A percentile compares a stretch with the other conserved stretches of the same genome.
Conservation (phyloP, 2,888 invertebrate genomes). For the Ernsta delagoae region DNA sequence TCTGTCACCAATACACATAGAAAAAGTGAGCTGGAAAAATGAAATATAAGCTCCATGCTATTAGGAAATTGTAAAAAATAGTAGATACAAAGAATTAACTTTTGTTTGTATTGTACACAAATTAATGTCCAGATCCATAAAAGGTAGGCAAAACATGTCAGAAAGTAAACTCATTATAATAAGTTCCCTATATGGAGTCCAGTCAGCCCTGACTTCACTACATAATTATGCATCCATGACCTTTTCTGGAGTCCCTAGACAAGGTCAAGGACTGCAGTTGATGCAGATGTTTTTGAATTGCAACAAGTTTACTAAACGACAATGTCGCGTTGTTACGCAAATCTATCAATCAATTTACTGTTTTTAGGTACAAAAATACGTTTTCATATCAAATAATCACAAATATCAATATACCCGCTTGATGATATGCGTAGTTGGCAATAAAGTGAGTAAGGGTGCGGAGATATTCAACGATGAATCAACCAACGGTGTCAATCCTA, state of each 20-base stretch:
- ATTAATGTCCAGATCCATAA: constrained; percentile 7
- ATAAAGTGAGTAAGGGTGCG: constrained; percentile 15
- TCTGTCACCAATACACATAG: too few species aligned
- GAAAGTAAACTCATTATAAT: constrained; percentile 15
- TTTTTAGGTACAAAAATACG: too few species aligned
- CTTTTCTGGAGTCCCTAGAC: constrained; percentile 50
- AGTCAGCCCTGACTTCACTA: constrained; percentile 65
- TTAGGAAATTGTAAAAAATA: not conserved
- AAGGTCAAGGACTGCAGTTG: constrained; percentile 53
- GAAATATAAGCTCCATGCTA: not conserved
- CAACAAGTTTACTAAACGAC: not conserved
- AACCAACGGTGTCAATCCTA: constrained; percentile 50
- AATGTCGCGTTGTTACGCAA: not conserved
- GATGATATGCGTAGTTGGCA: constrained; percentile 39
- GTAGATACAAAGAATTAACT: not conserved
- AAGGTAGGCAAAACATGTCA: constrained; percentile 12
- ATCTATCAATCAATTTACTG: constrained; percentile 4
- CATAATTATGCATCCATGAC: constrained; percentile 48
- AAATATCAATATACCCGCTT: constrained; percentile 21
- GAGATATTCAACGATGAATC: constrained; percentile 53
- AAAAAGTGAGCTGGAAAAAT: too few species aligned
- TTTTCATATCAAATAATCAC: not conserved
- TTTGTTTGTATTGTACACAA: not conserved
- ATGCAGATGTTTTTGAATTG: constrained; percentile 29
- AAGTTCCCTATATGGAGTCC: constrained; percentile 54